Base-by-base conservation (phyloP, 1,140 invertebrate genomes). In the Lanistes nyassanus region DNA sequence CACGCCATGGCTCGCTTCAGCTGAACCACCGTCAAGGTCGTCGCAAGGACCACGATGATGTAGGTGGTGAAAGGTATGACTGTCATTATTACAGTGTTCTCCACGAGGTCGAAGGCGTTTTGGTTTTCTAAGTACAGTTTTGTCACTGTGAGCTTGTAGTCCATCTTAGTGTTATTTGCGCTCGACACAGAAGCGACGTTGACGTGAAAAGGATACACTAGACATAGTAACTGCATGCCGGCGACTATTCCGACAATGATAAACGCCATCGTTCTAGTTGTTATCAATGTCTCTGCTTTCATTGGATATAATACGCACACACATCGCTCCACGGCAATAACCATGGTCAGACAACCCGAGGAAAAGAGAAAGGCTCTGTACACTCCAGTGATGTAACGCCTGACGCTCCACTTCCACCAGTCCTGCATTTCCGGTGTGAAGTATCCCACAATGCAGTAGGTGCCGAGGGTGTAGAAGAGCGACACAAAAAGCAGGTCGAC, bases 401-500 rank as follows among this genome's bases (percentile, higher is more conserved):
- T 42, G 9, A 68, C 42, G 1, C 39, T 51, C 66, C 66, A 68
- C 66, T 68, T 68, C 66, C 66, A 68, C 66, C 66, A 68, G 62
- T 26, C 36, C 29, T 64, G 29, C 3, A 64, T 31, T 19, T 64
- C 62, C 34, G 62, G 62, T 19, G 26, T 26, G 62, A 64, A 64
- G 62, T 34, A 26, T 5, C 62, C n/a, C n/a, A 64, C 62, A 16
- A 26, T 21, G 31, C 62, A 64, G 62, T 64, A 34, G n/a, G 62
- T 34, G n/a, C 31, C 31, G 31, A 36, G 0, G 29, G 19, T 21
- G 31, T 21, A 9, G 31, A 31, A 64, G 62, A 64, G n/a, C 7
- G 36, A 5, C n/a, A 64, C 62, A 19, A 34, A 64, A 6, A 64
- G 31, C 31, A 26, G 19, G 62, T 64, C 62, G 31, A 64, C 62